These are phyloP conservation scores for Penaeus vannamei DNA, from an alignment of 1,140 invertebrate genomes.

Conservation along the genomic window DNA sequence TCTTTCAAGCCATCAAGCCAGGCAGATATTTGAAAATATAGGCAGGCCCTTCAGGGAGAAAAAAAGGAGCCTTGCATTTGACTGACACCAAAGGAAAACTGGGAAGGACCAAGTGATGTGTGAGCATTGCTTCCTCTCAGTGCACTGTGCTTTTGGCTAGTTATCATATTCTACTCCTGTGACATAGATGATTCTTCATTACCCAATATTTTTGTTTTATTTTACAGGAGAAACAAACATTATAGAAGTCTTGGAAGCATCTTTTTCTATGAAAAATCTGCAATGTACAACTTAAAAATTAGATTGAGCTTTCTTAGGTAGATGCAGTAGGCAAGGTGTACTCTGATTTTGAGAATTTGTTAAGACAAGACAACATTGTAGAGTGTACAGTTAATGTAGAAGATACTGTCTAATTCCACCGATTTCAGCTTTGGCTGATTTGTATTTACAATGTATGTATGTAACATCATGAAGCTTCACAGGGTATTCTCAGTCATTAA, in stretches of 20 bases:
- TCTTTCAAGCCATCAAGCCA: constrained; percentile 37
- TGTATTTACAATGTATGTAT: constrained; percentile 41
- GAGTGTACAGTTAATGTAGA: not conserved
- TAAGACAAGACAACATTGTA: not conserved
- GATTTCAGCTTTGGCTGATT: constrained; percentile 41
- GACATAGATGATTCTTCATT: constrained; percentile 3
- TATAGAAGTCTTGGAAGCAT: constrained; percentile 26
- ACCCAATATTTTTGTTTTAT: constrained; percentile 5
- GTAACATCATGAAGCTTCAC: constrained; percentile 38
- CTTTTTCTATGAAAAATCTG: constrained; percentile 44
- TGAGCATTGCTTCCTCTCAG: constrained; percentile 1
- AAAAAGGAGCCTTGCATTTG: constrained; percentile 31
- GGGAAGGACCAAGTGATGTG: not conserved
- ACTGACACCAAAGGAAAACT: constrained; percentile 42
- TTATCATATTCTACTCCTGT: constrained; percentile 14
- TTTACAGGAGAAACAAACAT: constrained; percentile 7
- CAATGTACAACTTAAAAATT: constrained; percentile 53
- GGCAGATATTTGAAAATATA: constrained; percentile 18
- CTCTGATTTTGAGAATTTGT: not conserved
- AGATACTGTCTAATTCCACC: constrained; percentile 36
- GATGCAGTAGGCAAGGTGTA: constrained; percentile 10
- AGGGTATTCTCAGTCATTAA: constrained; percentile 44
- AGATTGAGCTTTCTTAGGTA: constrained; percentile 46
- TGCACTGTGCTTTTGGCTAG: constrained; percentile 14
- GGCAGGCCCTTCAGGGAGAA: constrained; percentile 41